A percentile compares a stretch with the other conserved stretches of the same genome.
phyloP scores from a whole-genome alignment of 2,113 vertebrate species.

The Benitochromis conjunctus region DNA sequence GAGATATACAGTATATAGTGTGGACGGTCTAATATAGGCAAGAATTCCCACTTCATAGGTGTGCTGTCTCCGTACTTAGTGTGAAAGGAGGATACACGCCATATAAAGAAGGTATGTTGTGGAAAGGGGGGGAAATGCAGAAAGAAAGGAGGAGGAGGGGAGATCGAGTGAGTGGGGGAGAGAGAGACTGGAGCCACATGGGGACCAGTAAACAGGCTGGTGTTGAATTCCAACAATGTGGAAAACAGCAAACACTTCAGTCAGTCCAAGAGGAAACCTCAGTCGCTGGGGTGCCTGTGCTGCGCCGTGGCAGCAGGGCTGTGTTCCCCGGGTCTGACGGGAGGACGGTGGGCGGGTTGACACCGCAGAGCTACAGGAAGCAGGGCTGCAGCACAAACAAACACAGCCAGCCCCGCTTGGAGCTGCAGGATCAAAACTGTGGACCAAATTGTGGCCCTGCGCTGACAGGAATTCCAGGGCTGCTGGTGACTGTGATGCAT shows the following conservation, averaged over 20 bases:
- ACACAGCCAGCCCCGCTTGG: constrained; percentile 36
- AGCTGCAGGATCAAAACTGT: constrained; percentile 30
- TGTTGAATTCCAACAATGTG: constrained; percentile 73
- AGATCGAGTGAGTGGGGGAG: background rate
- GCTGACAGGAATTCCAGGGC: constrained; percentile 59
- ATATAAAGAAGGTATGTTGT: constrained; percentile 22
- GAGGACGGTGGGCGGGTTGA: constrained; percentile 48
- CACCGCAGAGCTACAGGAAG: constrained; percentile 51
- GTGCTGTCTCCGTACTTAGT: background rate
- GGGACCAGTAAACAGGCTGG: constrained; percentile 64
- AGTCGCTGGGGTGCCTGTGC: constrained; percentile 28
- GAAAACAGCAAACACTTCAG: constrained; percentile 64
- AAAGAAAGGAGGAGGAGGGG: background rate
- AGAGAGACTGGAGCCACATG: constrained; percentile 42
- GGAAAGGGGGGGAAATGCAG: background rate
- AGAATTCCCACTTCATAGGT: background rate
- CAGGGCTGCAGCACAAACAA: constrained; percentile 55
- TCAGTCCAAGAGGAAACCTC: constrained; percentile 58
- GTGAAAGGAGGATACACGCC: constrained; percentile 2
- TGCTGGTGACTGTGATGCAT: constrained; percentile 40
- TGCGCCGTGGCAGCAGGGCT: constrained; percentile 27
- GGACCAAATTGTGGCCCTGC: constrained; percentile 41
- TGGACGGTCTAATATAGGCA: background rate
- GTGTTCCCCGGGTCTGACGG: constrained; percentile 40
- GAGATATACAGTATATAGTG: background rate